Percentiles rank a stretch among this genome's conserved stretches.
These are phyloP conservation scores for Rhopalosiphum maidis DNA, from an alignment of 1,140 invertebrate species.

Conservation along the genomic window DNA sequence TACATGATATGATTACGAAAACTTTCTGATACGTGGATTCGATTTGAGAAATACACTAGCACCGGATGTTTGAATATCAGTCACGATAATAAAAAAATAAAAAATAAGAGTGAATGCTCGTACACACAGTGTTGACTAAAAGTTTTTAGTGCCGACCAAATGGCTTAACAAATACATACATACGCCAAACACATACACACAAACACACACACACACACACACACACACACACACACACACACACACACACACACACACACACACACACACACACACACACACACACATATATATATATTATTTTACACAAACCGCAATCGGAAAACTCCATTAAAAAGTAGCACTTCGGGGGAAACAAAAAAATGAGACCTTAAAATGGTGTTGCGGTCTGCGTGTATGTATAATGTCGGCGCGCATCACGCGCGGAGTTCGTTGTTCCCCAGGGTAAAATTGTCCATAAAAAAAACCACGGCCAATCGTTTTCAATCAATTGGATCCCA, in stretches of 20 bases:
- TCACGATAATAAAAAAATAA: background rate
- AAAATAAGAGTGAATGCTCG: background rate
- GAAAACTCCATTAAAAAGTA: constrained; percentile 37
- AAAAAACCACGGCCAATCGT: background rate
- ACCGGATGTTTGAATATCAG: constrained; percentile 5
- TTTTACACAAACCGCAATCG: background rate
- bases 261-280: background rate
- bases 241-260: background rate
- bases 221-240: background rate
- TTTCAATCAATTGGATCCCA: constrained; percentile 42
- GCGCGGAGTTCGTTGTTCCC: background rate
- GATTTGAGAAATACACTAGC: background rate
- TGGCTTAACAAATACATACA: constrained; percentile 16
- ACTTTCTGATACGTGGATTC: background rate
- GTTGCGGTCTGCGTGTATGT: background rate
- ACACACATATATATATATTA: background rate
- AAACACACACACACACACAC: background rate
- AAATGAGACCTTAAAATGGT: background rate
- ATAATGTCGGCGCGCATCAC: background rate
- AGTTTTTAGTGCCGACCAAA: constrained; percentile 11
- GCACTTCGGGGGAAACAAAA: background rate
- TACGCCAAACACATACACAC: background rate
- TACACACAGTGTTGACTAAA: background rate
- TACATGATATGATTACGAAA: background rate
- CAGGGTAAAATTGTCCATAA: background rate